Evolutionary conservation across 1,140 invertebrate species (phyloP).

Genomic region (Drosophila triauraria): DNA sequence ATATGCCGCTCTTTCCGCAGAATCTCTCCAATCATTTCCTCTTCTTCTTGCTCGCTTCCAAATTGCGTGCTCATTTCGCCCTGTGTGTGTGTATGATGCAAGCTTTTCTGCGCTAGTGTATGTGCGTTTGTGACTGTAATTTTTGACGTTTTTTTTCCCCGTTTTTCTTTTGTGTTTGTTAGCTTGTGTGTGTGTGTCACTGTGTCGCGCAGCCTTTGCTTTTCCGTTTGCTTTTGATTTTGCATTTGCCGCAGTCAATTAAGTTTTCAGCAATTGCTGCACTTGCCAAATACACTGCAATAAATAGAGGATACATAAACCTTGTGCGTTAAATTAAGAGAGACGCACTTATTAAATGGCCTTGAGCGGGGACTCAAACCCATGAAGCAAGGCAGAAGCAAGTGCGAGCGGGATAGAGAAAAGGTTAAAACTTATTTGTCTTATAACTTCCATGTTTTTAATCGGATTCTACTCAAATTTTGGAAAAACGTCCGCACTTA

Average conservation of each 20-base stretch:
- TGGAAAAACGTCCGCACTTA: neutral
- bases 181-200: slow-evolving; percentile 60
- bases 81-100: slow-evolving; percentile 49
- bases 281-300: slow-evolving; percentile 33
- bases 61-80: slow-evolving; percentile 73
- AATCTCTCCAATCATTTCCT: slow-evolving; percentile 29
- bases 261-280: slow-evolving; percentile 46
- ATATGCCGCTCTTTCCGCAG: slow-evolving; percentile 6
- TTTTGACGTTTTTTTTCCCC: slow-evolving; percentile 4
- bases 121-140: slow-evolving; percentile 27
- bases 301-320: too few species aligned
- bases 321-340: too few species aligned
- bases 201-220: slow-evolving; percentile 73
- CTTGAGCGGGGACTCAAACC: neutral
- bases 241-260: slow-evolving; percentile 27
- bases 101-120: slow-evolving; percentile 35
- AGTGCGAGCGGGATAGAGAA: neutral
- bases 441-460: neutral
- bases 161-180: slow-evolving; percentile 25
- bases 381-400: neutral
- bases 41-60: slow-evolving; percentile 40
- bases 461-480: neutral
- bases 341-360: too few species aligned
- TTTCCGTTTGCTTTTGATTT: slow-evolving; percentile 37
- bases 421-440: neutral